Conservation (phyloP, 2,797 vertebrate species). For the Erethizon dorsatum region DNA sequence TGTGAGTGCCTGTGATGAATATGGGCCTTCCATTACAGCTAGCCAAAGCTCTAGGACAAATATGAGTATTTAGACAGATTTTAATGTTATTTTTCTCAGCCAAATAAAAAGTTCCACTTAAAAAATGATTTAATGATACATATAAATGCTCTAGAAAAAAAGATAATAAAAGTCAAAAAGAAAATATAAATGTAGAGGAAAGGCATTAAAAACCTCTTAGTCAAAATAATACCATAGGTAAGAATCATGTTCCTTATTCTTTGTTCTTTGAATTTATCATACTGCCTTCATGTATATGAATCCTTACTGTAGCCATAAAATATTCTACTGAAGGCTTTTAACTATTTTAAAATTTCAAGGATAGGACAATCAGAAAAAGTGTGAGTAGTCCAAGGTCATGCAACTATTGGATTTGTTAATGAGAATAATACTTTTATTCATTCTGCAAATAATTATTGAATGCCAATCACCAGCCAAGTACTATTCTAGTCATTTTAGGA, state of each 20-base stretch:
- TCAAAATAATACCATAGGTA: not conserved
- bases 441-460: not conserved
- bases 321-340: not conserved
- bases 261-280: not conserved
- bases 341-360: not conserved
- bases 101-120: not conserved
- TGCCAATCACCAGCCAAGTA: not conserved
- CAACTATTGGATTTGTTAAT: not conserved
- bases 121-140: not conserved
- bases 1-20: not conserved
- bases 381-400: not conserved
- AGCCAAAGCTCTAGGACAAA: not conserved
- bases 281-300: not conserved
- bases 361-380: not conserved
- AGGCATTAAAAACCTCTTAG: not conserved
- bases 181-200: not conserved
- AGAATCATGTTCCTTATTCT: not conserved
- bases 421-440: not conserved
- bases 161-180: not conserved
- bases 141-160: conserved; percentile 11
- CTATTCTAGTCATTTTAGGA: not conserved
- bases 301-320: not conserved
- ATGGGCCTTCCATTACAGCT: not conserved
- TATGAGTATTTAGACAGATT: not conserved
- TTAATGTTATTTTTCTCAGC: not conserved